A percentile compares a stretch with the other conserved stretches of the same genome.
These are phyloP conservation scores for Drosophila borborema DNA, from an alignment of 2,888 invertebrate genomes.

Conservation along the genomic window DNA sequence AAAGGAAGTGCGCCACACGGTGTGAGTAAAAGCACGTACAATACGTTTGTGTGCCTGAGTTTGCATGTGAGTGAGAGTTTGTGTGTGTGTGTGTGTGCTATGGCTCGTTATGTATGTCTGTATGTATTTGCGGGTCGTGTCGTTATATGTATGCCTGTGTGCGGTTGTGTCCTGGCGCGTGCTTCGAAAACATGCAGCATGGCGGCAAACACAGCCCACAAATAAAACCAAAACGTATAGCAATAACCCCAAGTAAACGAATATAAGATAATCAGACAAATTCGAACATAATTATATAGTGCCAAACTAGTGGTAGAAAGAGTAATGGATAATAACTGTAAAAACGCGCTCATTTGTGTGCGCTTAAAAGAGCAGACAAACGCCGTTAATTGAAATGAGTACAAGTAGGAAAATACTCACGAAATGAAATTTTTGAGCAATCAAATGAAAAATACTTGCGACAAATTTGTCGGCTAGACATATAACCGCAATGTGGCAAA, in stretches of 20 bases:
- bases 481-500: constrained; percentile 73
- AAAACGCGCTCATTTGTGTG: not conserved
- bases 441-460: constrained; percentile 16
- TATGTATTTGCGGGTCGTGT: constrained; percentile 42
- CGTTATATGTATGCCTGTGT: constrained; percentile 45
- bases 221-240: constrained; percentile 26
- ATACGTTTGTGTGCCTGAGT: constrained; percentile 50
- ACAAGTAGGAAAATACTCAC: not conserved
- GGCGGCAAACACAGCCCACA: constrained; percentile 52
- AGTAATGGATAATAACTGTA: not conserved
- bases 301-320: not conserved
- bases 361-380: not conserved
- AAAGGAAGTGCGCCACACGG: constrained; percentile 81
- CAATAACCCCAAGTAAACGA: not conserved
- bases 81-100: constrained; percentile 19
- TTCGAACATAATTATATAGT: not conserved
- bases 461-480: constrained; percentile 61
- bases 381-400: not conserved
- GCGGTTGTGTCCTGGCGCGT: constrained; percentile 73
- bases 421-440: not conserved
- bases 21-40: constrained; percentile 74
- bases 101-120: constrained; percentile 29
- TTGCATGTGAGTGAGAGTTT: constrained; percentile 14
- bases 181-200: constrained; percentile 73
- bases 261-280: not conserved